Evolutionary conservation across 1,140 invertebrate genomes (phyloP).

Genomic region (Ceratina australensis): DNA sequence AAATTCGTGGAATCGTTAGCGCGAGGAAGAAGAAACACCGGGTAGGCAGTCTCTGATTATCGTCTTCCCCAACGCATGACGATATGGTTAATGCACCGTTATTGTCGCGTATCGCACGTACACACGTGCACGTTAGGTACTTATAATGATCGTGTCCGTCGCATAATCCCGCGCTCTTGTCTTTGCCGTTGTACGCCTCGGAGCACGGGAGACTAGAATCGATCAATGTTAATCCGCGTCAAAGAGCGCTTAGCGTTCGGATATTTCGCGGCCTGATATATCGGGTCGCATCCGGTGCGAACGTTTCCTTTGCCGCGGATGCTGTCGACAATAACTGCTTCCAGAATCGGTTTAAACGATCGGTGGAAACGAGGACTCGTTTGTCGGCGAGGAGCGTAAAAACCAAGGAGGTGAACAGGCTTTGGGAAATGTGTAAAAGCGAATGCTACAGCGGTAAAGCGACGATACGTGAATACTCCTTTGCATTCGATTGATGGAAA

Average conservation of each 20-base stretch:
- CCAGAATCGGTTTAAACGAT: background rate
- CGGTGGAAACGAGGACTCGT: background rate
- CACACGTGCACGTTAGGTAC: constrained; percentile 29
- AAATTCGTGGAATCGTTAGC: constrained; percentile 11
- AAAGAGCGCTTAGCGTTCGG: constrained; percentile 32
- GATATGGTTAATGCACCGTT: constrained; percentile 56
- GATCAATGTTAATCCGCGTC: constrained; percentile 57
- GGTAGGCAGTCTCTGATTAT: constrained; percentile 48
- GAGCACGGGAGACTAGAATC: constrained; percentile 47
- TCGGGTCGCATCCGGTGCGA: constrained; percentile 1
- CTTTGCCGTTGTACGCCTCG: constrained; percentile 54
- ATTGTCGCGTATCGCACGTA: constrained; percentile 58
- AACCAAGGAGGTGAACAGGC: background rate
- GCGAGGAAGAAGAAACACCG: constrained; percentile 15
- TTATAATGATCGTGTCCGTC: constrained; percentile 51
- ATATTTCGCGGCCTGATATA: constrained; percentile 2
- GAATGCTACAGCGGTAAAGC: background rate
- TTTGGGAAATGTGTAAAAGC: background rate
- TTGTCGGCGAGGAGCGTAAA: background rate
- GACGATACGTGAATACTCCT: background rate
- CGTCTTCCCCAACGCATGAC: constrained; percentile 55
- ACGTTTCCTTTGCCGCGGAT: constrained; percentile 14
- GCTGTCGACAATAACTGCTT: background rate
- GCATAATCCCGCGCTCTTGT: constrained; percentile 50
- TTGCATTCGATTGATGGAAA: too few relatives aligned